Conservation (phyloP, 1,140 invertebrate genomes). For the Solenopsis invicta region DNA sequence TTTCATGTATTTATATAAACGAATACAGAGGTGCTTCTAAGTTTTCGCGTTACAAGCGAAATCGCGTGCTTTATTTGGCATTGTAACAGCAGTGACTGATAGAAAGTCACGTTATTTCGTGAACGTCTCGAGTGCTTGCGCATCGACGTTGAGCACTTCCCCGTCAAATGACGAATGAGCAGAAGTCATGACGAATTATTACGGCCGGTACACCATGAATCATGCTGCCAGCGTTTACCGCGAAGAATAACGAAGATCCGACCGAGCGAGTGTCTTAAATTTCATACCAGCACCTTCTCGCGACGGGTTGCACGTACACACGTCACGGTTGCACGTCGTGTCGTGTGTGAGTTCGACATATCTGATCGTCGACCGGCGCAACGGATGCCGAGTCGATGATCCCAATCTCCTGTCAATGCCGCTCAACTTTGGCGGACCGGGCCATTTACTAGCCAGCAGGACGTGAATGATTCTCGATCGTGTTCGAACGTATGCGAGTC, state of each 20-base stretch:
- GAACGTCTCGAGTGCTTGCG: conserved; percentile 41
- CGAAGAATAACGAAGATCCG: conserved; percentile 73
- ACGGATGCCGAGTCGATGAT: conserved; percentile 73
- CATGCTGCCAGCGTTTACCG: conserved; percentile 73
- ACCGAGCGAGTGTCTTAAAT: conserved; percentile 74
- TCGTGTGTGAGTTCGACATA: conserved; percentile 73
- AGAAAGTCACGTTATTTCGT: conserved; percentile 61
- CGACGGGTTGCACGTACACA: conserved; percentile 44
- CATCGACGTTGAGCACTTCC: conserved; percentile 70
- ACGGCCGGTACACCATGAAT: conserved; percentile 71
- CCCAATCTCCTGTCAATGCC: conserved; percentile 78
- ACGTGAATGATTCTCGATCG: conserved; percentile 65
- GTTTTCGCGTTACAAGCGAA: background rate
- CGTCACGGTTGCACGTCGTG: conserved; percentile 41
- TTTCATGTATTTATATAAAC: conserved; percentile 5
- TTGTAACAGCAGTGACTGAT: conserved; percentile 45
- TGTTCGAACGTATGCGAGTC: conserved; percentile 40
- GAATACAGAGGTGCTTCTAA: background rate
- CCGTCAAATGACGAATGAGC: conserved; percentile 74
- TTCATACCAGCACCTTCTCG: conserved; percentile 74
- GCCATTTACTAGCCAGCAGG: conserved; percentile 74
- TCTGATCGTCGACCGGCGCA: conserved; percentile 71
- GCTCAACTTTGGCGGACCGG: conserved; percentile 65
- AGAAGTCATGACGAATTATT: conserved; percentile 79
- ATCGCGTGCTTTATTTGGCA: background rate